Percentiles rank a stretch among this genome's conserved stretches.
These are phyloP conservation scores for Brachypteracias leptosomus DNA, from an alignment of 2,113 vertebrate species.

Conservation along the genomic window DNA sequence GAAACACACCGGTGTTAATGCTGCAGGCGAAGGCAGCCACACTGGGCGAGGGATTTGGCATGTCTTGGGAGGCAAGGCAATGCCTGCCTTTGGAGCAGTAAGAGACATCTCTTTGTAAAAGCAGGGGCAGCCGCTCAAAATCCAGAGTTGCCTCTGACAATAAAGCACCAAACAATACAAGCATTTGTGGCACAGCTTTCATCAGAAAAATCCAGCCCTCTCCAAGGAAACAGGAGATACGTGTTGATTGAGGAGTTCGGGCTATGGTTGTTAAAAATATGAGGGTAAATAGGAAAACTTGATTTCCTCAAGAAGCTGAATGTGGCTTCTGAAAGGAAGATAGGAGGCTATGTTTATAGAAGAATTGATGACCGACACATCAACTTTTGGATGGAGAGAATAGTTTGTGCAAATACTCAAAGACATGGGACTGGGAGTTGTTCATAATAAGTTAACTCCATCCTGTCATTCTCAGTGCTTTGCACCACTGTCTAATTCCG, in stretches of 20 bases:
- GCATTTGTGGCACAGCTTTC: neutral
- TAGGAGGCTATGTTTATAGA: neutral
- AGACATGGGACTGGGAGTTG: neutral
- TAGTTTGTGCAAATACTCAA: neutral
- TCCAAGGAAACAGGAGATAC: neutral
- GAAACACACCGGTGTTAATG: rapidly evolving
- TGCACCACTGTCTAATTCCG: neutral
- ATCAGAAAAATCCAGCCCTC: neutral
- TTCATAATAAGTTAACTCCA: neutral
- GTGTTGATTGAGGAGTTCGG: neutral
- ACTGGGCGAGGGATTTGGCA: rapidly evolving
- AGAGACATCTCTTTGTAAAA: neutral
- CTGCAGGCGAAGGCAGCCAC: neutral
- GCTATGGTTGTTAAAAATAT: neutral
- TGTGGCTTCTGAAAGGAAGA: neutral
- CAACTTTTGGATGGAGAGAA: neutral
- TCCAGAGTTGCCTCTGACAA: neutral
- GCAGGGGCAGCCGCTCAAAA: neutral
- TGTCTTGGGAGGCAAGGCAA: neutral
- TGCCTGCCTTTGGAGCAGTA: neutral
- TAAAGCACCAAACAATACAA: neutral
- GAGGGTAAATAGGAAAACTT: neutral
- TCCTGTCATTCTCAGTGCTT: neutral
- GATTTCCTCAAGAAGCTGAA: neutral
- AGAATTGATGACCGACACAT: neutral